Conservation (phyloP, 2,888 invertebrate species). For the Stenodera caucasica region DNA sequence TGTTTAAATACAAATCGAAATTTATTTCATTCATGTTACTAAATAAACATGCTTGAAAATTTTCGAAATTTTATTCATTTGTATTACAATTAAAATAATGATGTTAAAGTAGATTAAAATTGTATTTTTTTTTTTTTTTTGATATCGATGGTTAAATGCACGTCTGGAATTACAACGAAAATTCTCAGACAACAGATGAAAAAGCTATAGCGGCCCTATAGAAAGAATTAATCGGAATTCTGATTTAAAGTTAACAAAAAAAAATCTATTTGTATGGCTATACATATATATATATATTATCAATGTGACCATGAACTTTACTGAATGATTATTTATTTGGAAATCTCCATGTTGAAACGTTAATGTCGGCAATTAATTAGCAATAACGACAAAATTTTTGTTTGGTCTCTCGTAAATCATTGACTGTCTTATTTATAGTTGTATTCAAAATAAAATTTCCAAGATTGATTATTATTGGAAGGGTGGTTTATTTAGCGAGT, state of each 20-base stretch:
- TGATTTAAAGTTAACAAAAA: conserved; percentile 4
- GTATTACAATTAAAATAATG: conserved; percentile 6
- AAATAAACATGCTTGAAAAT: conserved; percentile 21
- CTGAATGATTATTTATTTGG: conserved; percentile 18
- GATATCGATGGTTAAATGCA: not conserved
- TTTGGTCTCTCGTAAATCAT: not conserved
- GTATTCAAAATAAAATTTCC: not conserved
- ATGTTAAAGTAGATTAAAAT: not conserved
- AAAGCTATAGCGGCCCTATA: conserved; percentile 2
- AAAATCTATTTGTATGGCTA: not conserved
- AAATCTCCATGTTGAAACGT: conserved; percentile 15
- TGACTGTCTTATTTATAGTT: not conserved
- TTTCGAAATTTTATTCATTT: conserved; percentile 2
- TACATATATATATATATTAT: not conserved
- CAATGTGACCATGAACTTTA: conserved; percentile 23
- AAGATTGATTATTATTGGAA: not conserved
- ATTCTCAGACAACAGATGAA: conserved; percentile 22
- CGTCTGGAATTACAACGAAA: conserved; percentile 23
- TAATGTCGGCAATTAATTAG: conserved; percentile 22
- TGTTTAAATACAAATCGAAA: conserved; percentile 28
- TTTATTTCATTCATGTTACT: conserved; percentile 12
- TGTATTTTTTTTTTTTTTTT: not conserved
- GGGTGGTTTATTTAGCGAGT: not conserved
- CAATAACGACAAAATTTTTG: conserved; percentile 12
- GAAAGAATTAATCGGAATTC: conserved; percentile 6